Conservation (phyloP, 2,888 invertebrate species). For the Augiades crinisus region DNA sequence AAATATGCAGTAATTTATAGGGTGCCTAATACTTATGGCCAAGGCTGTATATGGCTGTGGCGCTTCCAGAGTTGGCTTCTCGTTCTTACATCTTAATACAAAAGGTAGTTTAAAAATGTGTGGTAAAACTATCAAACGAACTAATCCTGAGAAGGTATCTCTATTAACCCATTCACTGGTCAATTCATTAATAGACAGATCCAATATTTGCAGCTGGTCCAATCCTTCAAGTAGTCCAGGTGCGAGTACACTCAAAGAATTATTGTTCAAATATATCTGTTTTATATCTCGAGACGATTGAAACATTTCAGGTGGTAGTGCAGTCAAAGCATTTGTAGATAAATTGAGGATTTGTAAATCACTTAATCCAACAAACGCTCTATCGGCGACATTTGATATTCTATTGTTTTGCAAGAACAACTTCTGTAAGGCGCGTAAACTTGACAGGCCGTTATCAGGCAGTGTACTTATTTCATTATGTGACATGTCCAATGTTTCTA, state of each 20-base stretch:
- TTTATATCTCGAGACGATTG: slow-evolving; percentile 86
- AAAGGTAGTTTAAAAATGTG: no score
- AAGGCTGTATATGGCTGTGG: no score
- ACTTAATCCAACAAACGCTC: slow-evolving; percentile 86
- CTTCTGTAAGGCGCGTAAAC: slow-evolving; percentile 85
- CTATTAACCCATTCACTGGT: slow-evolving; percentile 90
- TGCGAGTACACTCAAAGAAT: slow-evolving; percentile 87
- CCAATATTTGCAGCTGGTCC: slow-evolving; percentile 87
- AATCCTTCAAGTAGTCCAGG: slow-evolving; percentile 88
- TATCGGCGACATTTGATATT: slow-evolving; percentile 87
- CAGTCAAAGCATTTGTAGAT: slow-evolving; percentile 89
- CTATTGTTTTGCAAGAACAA: slow-evolving; percentile 89
- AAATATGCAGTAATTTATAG: no score
- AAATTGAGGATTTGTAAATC: slow-evolving; percentile 87
- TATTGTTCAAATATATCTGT: slow-evolving; percentile 88
- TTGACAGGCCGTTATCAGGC: slow-evolving; percentile 86
- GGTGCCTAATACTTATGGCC: no score
- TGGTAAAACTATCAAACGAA: slow-evolving; percentile 87
- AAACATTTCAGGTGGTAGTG: slow-evolving; percentile 90
- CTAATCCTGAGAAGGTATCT: slow-evolving; percentile 88
- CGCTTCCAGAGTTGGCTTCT: no score
- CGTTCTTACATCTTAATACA: no score
- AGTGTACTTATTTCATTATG: slow-evolving; percentile 86
- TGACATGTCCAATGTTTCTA: slow-evolving; percentile 87
- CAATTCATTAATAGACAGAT: slow-evolving; percentile 87